phyloP scores from a whole-genome alignment of 2,113 vertebrate species.

The Oxygymnocypris stewartii region DNA sequence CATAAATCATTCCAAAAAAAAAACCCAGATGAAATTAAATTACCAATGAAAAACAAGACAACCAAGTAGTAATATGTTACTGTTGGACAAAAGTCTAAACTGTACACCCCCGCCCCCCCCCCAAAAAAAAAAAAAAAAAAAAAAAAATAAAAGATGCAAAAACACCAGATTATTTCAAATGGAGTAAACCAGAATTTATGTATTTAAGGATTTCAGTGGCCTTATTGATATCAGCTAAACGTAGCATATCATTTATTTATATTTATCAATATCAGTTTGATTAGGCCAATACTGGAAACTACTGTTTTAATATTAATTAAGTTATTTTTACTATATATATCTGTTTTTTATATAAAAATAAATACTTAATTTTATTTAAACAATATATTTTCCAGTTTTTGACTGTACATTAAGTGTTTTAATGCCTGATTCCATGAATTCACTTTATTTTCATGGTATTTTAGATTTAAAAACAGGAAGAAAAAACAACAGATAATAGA shows the following conservation, averaged over 20 bases:
- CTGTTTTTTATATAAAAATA: neutral
- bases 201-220: neutral
- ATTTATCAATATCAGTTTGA: slow-evolving; percentile 1
- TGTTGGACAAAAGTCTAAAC: neutral
- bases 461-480: neutral
- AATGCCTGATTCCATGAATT: neutral
- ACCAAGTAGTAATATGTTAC: neutral
- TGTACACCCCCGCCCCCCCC: slow-evolving; percentile 20
- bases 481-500: neutral
- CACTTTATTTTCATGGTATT: neutral
- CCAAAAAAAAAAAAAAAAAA: neutral
- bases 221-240: neutral
- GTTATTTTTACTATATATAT: neutral
- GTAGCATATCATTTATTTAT: neutral
- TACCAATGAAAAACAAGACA: neutral
- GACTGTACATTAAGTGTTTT: neutral
- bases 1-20: neutral
- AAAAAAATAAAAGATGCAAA: neutral
- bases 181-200: neutral
- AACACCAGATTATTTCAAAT: neutral
- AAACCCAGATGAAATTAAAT: neutral
- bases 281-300: neutral
- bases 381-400: neutral
- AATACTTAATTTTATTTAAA: neutral
- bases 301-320: neutral